Percentiles rank a stretch among this genome's conserved stretches.
phyloP scores from a whole-genome alignment of 1,140 invertebrate species.

The Ptiloglossa arizonensis region DNA sequence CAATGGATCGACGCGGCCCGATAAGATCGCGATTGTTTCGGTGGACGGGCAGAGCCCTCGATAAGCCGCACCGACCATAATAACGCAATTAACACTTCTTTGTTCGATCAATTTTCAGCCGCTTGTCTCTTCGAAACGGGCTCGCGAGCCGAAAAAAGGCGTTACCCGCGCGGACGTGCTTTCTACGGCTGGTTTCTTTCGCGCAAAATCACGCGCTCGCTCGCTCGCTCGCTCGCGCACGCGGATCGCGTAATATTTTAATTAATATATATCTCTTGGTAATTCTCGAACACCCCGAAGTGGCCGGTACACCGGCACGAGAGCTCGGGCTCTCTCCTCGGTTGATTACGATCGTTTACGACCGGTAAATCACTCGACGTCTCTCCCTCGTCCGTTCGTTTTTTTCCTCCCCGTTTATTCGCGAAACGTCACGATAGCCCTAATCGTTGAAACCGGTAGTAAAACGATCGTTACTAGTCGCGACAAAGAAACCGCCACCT shows the following conservation, averaged over 20 bases:
- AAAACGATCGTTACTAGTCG: conserved; percentile 70
- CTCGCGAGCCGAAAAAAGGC: conserved; percentile 43
- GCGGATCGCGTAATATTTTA: conserved; percentile 55
- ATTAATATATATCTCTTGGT: conserved; percentile 62
- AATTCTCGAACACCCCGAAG: conserved; percentile 56
- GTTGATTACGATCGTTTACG: conserved; percentile 71
- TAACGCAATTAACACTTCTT: conserved; percentile 72
- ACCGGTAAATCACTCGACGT: conserved; percentile 63
- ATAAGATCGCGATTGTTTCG: conserved; percentile 68
- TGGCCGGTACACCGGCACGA: conserved; percentile 47
- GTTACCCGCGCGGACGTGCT: conserved; percentile 39
- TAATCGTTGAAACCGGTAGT: conserved; percentile 70
- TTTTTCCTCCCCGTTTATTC: conserved; percentile 62
- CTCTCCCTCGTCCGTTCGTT: conserved; percentile 14
- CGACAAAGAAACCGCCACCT: conserved; percentile 70
- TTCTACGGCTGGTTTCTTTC: no score
- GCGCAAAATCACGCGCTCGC: no score
- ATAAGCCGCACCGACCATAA: conserved; percentile 58
- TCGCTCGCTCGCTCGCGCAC: no score
- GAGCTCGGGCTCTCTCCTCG: conserved; percentile 22
- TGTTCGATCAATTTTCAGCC: conserved; percentile 66
- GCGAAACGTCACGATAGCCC: conserved; percentile 66
- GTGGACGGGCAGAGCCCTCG: conserved; percentile 49
- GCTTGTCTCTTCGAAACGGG: conserved; percentile 44
- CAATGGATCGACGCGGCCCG: conserved; percentile 62